phyloP scores from a whole-genome alignment of 2,888 invertebrate species.

The Pogonocherus hispidulus region DNA sequence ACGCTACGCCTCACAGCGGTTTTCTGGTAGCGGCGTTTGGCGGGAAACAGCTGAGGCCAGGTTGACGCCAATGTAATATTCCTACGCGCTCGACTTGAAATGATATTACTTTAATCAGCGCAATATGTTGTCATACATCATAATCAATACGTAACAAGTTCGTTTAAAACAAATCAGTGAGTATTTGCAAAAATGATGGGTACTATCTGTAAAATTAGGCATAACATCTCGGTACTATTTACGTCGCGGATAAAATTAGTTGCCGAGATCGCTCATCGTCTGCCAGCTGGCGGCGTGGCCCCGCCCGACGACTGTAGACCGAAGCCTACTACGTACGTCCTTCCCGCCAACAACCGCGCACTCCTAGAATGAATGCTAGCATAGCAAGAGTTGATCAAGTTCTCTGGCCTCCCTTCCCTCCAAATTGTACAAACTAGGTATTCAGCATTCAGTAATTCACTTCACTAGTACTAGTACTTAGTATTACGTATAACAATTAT shows the following conservation, averaged over 20 bases:
- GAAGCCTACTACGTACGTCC: constrained; percentile 61
- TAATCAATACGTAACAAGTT: not conserved
- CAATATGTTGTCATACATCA: not conserved
- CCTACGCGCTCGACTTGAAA: constrained; percentile 61
- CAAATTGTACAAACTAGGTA: constrained; percentile 48
- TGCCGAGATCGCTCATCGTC: constrained; percentile 70
- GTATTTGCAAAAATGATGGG: constrained; percentile 24
- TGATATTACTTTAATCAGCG: not conserved
- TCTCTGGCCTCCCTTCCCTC: constrained; percentile 57
- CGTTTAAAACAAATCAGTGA: constrained; percentile 38
- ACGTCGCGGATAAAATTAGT: constrained; percentile 66
- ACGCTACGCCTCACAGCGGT: constrained; percentile 73
- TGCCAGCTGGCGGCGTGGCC: constrained; percentile 73
- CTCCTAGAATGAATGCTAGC: constrained; percentile 52
- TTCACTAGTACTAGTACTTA: not conserved
- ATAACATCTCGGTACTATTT: constrained; percentile 64
- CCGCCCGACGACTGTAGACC: constrained; percentile 69
- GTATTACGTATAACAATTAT: constrained; percentile 26
- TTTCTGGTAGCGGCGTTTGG: constrained; percentile 78
- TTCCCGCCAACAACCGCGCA: constrained; percentile 60
- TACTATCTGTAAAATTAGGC: constrained; percentile 31
- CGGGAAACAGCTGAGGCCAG: constrained; percentile 80
- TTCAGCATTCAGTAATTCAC: constrained; percentile 34
- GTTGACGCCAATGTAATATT: constrained; percentile 68
- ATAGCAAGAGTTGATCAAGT: constrained; percentile 17